phyloP scores from a whole-genome alignment of 2,113 vertebrate genomes.

The Nycticorax nycticorax region DNA sequence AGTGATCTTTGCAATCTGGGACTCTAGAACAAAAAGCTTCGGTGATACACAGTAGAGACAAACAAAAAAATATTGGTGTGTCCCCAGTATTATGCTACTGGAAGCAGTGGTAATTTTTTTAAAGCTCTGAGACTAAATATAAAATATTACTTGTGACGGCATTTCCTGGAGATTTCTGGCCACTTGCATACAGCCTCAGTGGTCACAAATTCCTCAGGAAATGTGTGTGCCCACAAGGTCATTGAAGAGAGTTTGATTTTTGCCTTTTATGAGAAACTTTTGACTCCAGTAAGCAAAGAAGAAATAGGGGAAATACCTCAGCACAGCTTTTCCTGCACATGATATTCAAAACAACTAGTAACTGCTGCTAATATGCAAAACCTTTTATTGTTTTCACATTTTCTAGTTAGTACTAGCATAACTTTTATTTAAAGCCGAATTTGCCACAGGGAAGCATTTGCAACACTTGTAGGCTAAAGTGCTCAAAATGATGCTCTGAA shows the following conservation, averaged over 20 bases:
- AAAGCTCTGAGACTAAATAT: background rate
- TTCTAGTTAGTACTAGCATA: background rate
- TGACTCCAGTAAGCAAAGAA: background rate
- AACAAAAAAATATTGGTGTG: background rate
- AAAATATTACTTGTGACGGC: background rate
- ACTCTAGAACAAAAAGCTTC: background rate
- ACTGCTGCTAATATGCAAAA: background rate
- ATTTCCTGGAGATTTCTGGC: slow-evolving; percentile 30
- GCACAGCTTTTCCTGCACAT: background rate
- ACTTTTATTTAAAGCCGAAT: background rate
- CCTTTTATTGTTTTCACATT: background rate
- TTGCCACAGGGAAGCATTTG: background rate
- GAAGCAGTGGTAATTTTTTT: background rate
- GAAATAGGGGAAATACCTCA: slow-evolving; percentile 8
- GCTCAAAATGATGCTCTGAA: background rate
- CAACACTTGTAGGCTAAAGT: background rate
- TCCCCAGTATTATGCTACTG: background rate
- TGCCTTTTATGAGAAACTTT: slow-evolving; percentile 31
- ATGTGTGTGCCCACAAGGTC: background rate
- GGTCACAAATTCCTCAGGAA: slow-evolving; percentile 44
- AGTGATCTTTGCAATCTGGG: background rate
- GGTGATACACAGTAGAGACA: background rate
- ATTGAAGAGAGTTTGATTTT: background rate
- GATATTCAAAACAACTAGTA: background rate
- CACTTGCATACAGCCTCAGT: background rate